Conservation (phyloP, 2,888 invertebrate species). For the Spilosoma lubricipeda region DNA sequence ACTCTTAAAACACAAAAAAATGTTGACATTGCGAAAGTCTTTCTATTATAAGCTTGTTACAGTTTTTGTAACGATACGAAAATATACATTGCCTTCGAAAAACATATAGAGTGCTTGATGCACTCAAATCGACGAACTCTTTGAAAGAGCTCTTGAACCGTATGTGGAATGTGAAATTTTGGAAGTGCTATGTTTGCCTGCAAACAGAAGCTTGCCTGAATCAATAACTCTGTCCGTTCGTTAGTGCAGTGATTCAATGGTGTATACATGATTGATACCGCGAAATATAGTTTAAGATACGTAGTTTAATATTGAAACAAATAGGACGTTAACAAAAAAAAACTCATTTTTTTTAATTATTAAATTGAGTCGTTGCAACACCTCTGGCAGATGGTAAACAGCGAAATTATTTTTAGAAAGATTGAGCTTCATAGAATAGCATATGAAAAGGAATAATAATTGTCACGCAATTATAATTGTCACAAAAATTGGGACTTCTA, state of each 20-base stretch:
- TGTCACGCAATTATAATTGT: too few species aligned
- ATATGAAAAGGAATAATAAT: too few species aligned
- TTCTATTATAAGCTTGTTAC: too few species aligned
- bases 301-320: not conserved
- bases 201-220: not conserved
- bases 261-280: not conserved
- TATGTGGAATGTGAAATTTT: not conserved
- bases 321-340: too few species aligned
- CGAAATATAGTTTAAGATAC: not conserved
- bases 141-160: not conserved
- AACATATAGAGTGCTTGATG: not conserved
- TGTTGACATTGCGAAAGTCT: too few species aligned
- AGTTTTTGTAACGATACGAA: not conserved
- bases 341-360: too few species aligned
- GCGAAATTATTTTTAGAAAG: too few species aligned
- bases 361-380: too few species aligned
- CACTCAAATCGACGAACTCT: not conserved
- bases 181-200: not conserved
- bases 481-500: too few species aligned
- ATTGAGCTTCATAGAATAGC: too few species aligned
- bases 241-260: not conserved
- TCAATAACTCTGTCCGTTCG: not conserved
- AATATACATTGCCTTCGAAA: not conserved
- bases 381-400: too few species aligned
- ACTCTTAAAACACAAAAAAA: too few species aligned